Conservation (phyloP, 2,888 invertebrate species). For the Clostera curtula region DNA sequence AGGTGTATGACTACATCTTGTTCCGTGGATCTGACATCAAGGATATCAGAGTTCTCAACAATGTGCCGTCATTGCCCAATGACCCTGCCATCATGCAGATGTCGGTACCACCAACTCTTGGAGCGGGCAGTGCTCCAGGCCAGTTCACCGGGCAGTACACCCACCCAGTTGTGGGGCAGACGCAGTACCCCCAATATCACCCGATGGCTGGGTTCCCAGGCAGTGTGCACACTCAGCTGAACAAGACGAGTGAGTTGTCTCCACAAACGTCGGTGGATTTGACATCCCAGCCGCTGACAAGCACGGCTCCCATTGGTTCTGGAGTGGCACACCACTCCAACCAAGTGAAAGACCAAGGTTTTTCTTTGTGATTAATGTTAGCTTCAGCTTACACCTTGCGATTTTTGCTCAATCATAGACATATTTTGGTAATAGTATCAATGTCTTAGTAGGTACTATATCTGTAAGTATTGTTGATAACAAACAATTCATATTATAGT, state of each 20-base stretch:
- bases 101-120: constrained; percentile 83
- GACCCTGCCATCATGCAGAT: constrained; percentile 99
- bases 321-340: constrained; percentile 61
- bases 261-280: constrained; percentile 61
- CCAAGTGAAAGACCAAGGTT: constrained; percentile 76
- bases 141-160: constrained; percentile 79
- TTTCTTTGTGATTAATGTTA: constrained; percentile 40
- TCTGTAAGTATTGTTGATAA: constrained; percentile 2
- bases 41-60: constrained; percentile 96
- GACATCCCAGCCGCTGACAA: constrained; percentile 45
- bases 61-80: constrained; percentile 89
- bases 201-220: constrained; percentile 71
- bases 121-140: constrained; percentile 74
- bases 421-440: constrained; percentile 11
- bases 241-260: constrained; percentile 74
- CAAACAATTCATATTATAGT: no score
- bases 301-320: constrained; percentile 60
- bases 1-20: constrained; percentile 98
- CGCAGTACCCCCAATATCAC: constrained; percentile 64
- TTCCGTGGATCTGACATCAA: constrained; percentile 99
- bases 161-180: constrained; percentile 81
- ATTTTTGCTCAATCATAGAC: constrained; percentile 49
- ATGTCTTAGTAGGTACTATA: neutral
- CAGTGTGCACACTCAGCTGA: constrained; percentile 58
- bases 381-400: constrained; percentile 63